Conservation (phyloP, 2,888 invertebrate species). For the Malachius bipustulatus region DNA sequence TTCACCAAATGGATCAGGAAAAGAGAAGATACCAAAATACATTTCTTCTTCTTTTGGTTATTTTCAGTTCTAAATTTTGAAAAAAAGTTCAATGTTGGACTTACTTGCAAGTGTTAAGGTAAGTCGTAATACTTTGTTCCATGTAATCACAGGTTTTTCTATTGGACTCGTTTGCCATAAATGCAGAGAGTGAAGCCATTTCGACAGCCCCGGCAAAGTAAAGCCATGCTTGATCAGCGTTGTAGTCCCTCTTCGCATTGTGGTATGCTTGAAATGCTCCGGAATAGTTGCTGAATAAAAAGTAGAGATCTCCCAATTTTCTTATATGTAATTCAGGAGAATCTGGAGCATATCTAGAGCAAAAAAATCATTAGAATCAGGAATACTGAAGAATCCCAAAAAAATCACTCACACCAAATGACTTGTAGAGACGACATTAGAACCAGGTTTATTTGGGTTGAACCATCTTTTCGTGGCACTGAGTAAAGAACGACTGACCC, state of each 20-base stretch:
- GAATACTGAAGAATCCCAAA: constrained; percentile 9
- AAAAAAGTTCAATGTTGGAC: too few relatives aligned
- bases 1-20: too few relatives aligned
- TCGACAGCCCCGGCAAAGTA: constrained; percentile 94
- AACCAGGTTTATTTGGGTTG: constrained; percentile 76
- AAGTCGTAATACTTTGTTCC: constrained; percentile 88
- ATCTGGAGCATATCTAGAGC: constrained; percentile 64
- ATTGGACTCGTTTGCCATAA: constrained; percentile 71
- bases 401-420: constrained; percentile 64
- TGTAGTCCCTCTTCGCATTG: constrained; percentile 93
- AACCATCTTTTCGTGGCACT: constrained; percentile 95
- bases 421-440: constrained; percentile 55
- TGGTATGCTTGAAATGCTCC: constrained; percentile 91
- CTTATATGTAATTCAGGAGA: constrained; percentile 87
- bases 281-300: constrained; percentile 89
- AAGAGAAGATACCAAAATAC: too few relatives aligned
- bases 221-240: constrained; percentile 93
- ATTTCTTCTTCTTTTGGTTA: too few relatives aligned
- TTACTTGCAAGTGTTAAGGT: constrained; percentile 80
- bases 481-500: constrained; percentile 82
- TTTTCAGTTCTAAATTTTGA: too few relatives aligned
- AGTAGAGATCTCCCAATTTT: constrained; percentile 87
- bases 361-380: constrained; percentile 15
- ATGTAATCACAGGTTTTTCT: constrained; percentile 79
- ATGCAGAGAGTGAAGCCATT: constrained; percentile 89